These are phyloP conservation scores for Toxonevra muliebris DNA, from an alignment of 2,888 invertebrate species.

Conservation along the genomic window DNA sequence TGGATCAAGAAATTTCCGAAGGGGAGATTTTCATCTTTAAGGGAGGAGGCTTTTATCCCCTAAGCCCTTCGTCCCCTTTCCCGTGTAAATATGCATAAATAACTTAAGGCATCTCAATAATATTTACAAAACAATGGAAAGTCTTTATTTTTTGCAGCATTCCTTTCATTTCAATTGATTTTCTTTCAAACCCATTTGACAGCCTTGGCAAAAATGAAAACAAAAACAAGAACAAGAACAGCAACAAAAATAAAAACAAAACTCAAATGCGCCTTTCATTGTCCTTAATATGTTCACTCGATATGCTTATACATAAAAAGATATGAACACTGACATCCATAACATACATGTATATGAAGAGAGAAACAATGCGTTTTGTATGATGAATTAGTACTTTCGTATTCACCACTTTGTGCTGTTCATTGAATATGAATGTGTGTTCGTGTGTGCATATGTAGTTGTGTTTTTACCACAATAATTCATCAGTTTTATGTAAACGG, in stretches of 20 bases:
- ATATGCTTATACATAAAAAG: neutral
- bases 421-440: conserved; percentile 22
- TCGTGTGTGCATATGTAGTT: conserved; percentile 3
- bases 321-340: conserved; percentile 40
- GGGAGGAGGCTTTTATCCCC: too few relatives aligned
- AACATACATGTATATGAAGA: conserved; percentile 42
- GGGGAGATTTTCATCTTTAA: too few relatives aligned
- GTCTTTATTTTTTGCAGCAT: neutral
- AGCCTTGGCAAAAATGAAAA: neutral
- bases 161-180: conserved; percentile 16
- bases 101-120: neutral
- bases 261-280: neutral
- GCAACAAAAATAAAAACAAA: too few relatives aligned
- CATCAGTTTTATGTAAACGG: too few relatives aligned
- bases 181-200: conserved; percentile 12
- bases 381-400: conserved; percentile 48
- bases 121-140: neutral
- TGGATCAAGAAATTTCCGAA: too few relatives aligned
- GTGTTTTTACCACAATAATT: neutral
- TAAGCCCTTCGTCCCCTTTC: too few relatives aligned
- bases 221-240: neutral
- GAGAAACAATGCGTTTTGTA: conserved; percentile 19
- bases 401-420: conserved; percentile 19
- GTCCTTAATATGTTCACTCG: too few relatives aligned
- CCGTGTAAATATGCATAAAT: neutral